These are phyloP conservation scores for Todiramphus saurophagus DNA, from an alignment of 2,113 vertebrate species.

Conservation along the genomic window DNA sequence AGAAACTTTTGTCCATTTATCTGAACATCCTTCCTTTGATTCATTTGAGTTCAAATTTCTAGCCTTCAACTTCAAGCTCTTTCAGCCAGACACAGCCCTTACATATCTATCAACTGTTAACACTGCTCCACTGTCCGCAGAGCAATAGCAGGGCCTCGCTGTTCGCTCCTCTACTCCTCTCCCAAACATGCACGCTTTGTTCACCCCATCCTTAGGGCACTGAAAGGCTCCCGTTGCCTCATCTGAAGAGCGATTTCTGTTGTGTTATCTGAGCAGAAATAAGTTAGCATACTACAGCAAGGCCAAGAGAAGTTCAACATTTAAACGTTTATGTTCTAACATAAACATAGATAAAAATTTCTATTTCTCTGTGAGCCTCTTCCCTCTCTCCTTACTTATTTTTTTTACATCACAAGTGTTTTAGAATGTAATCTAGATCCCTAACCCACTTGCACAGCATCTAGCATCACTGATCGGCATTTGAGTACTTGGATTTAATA, in stretches of 20 bases:
- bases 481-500: neutral
- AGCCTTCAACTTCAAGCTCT: neutral
- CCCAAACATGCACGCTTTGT: fast-evolving
- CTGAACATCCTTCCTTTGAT: constrained; percentile 28
- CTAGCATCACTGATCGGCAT: neutral
- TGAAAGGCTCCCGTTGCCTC: neutral
- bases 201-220: neutral
- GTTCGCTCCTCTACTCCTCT: neutral
- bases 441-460: neutral
- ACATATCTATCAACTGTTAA: neutral
- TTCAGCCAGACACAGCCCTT: neutral
- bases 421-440: neutral
- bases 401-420: neutral
- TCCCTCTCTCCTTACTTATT: neutral
- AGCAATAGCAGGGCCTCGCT: neutral
- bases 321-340: constrained; percentile 24
- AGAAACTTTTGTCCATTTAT: constrained; percentile 5
- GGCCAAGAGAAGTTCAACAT: constrained; percentile 27
- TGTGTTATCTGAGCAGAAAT: neutral
- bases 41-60: neutral
- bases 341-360: constrained; percentile 3
- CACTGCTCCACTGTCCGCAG: neutral
- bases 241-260: neutral
- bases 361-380: neutral
- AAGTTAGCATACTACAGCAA: neutral